Conservation (phyloP, 2,888 invertebrate species). For the Apodemia duryi region DNA sequence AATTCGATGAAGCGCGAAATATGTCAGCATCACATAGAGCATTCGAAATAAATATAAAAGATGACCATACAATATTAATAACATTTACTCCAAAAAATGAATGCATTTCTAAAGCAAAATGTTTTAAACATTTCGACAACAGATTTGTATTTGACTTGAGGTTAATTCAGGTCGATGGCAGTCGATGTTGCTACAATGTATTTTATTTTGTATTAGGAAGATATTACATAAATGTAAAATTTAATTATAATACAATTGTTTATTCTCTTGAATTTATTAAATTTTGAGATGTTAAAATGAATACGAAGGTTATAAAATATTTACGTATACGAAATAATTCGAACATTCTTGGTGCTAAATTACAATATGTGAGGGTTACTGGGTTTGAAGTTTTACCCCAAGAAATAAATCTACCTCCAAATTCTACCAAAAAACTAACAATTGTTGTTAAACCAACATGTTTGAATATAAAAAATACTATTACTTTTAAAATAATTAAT, state of each 20-base stretch:
- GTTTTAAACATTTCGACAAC: conserved; percentile 43
- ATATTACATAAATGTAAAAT: conserved; percentile 79
- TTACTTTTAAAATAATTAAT: conserved; percentile 54
- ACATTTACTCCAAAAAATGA: conserved; percentile 59
- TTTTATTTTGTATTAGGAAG: no score
- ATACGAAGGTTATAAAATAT: conserved; percentile 49
- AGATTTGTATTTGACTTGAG: conserved; percentile 64
- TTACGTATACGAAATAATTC: conserved; percentile 69
- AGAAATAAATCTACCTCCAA: conserved; percentile 53
- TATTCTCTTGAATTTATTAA: conserved; percentile 66
- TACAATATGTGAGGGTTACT: conserved; percentile 55
- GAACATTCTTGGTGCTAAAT: conserved; percentile 49
- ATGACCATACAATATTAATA: conserved; percentile 46
- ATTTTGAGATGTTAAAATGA: conserved; percentile 63
- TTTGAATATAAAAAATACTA: conserved; percentile 42
- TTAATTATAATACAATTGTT: conserved; percentile 65
- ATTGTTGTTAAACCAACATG: conserved; percentile 52
- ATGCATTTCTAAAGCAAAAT: conserved; percentile 57
- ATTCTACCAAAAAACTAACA: conserved; percentile 45
- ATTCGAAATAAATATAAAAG: conserved; percentile 43
- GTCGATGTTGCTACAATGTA: conserved; percentile 56
- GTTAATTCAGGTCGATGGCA: conserved; percentile 55
- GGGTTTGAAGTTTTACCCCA: conserved; percentile 61
- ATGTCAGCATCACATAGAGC: conserved; percentile 69
- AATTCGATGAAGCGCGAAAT: conserved; percentile 60